Conservation (phyloP, 1,140 invertebrate genomes). For the Episyrphus balteatus region DNA sequence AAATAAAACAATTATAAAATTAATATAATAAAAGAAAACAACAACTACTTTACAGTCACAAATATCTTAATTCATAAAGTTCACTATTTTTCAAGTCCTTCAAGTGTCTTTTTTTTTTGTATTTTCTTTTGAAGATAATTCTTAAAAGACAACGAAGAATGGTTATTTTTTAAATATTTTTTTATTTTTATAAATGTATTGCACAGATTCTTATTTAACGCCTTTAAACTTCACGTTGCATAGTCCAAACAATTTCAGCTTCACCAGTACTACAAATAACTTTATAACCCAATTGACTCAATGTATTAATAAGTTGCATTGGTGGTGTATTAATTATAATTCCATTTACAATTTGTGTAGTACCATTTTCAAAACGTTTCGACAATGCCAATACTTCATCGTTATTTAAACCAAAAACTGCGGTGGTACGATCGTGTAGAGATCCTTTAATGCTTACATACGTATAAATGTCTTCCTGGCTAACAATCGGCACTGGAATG, state of each 20-base stretch:
- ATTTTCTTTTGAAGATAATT: no score
- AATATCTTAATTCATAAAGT: not conserved
- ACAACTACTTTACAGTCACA: not conserved
- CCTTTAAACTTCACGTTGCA: conserved; percentile 58
- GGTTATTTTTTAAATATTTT: no score
- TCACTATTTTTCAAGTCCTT: not conserved
- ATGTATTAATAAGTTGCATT: conserved; percentile 54
- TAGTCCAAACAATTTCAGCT: conserved; percentile 67
- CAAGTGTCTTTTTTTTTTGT: no score
- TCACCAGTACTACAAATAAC: conserved; percentile 66
- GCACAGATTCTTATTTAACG: no score
- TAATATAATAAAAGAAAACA: no score
- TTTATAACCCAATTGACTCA: conserved; percentile 63
- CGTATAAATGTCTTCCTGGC: conserved; percentile 41
- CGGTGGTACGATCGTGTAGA: conserved; percentile 55
- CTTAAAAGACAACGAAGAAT: no score
- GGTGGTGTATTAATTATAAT: conserved; percentile 53
- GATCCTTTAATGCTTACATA: conserved; percentile 70
- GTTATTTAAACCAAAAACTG: conserved; percentile 58
- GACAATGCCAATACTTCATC: conserved; percentile 54
- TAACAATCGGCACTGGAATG: conserved; percentile 33
- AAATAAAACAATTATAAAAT: no score
- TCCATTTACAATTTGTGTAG: conserved; percentile 52
- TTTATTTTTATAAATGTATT: no score
- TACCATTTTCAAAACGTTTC: conserved; percentile 53